These are phyloP conservation scores for Cosmorhoe ocellata DNA, from an alignment of 2,888 invertebrate species.

Conservation along the genomic window DNA sequence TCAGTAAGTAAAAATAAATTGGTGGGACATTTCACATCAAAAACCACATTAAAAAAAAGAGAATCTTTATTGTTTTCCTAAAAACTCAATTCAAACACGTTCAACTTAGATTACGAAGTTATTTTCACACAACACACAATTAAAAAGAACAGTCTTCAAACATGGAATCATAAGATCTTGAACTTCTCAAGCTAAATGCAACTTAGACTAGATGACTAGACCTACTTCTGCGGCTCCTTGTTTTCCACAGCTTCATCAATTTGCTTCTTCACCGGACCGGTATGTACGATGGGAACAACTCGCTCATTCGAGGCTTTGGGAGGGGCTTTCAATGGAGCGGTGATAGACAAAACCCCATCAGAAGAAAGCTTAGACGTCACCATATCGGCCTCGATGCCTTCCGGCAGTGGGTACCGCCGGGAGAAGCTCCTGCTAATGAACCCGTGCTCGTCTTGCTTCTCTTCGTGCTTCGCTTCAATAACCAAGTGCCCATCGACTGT, in stretches of 20 bases:
- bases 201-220: not conserved
- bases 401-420: conserved; percentile 84
- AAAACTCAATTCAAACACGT: too few species aligned
- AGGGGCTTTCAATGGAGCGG: conserved; percentile 82
- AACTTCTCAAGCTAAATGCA: conserved; percentile 6
- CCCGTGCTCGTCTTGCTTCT: conserved; percentile 89
- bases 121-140: not conserved
- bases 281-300: conserved; percentile 85
- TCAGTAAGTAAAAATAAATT: too few species aligned
- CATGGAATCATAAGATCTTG: not conserved
- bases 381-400: conserved; percentile 81
- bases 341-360: conserved; percentile 88
- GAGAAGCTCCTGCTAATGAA: conserved; percentile 88
- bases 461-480: conserved; percentile 90
- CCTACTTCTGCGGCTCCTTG: conserved; percentile 21
- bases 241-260: conserved; percentile 26
- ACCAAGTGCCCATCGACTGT: conserved; percentile 86
- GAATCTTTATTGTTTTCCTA: too few species aligned
- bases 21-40: too few species aligned
- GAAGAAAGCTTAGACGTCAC: conserved; percentile 88
- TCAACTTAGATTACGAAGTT: too few species aligned
- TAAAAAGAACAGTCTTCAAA: not conserved
- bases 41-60: too few species aligned
- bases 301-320: conserved; percentile 76
- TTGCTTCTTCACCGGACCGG: conserved; percentile 83